Base-by-base conservation (phyloP, 2,113 vertebrate genomes). In the Heloderma charlesbogerti region DNA sequence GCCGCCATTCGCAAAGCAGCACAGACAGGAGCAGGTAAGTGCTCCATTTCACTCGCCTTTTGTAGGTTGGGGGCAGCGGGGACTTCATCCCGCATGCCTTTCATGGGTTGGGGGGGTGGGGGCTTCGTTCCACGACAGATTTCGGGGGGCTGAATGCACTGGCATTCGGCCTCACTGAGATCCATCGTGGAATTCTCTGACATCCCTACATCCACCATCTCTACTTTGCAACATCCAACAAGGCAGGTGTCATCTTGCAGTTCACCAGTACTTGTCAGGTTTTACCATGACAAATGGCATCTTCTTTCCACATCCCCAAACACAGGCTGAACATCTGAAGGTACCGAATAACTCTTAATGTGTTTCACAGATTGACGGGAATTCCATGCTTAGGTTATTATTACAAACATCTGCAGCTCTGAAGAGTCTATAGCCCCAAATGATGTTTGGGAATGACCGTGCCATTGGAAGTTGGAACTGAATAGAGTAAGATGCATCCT, bases 401-500 rank as follows among this genome's bases (percentile, higher is more conserved):
- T 84, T 92, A 31, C 57, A 92, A 95, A 92, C 94, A 95, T 91
- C 94, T 95, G 93, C 66, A 92, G 94, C 92, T 91, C 86, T 88
- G 90, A 89, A 74, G 90, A 92, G 89, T 87, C 85, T 84, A 74
- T 37, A 92, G 91, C 92, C 93, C 95, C 94, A 74, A 92, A 57
- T 89, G 66, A 85, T 93, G 84, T 92, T 92, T 92, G 63, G 93
- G 84, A 92, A 94, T 29, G 92, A 29, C 3, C 66, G 74, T 40
- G 83, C 48, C 90, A 88, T 72, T 91, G 86, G 82, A 93, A 40
- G 3, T n/a, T n/a, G n/a, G n/a, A n/a, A n/a, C n/a, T 74, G 80
- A 72, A 16, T 25, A 74, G 31, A 54, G 16, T 0, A 48, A 48
- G 13, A 79, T 34, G 15, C 48, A 16, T 20, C 12, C 34, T 37